phyloP scores from a whole-genome alignment of 2,888 invertebrate species.

The Pyrrhosoma nymphula region DNA sequence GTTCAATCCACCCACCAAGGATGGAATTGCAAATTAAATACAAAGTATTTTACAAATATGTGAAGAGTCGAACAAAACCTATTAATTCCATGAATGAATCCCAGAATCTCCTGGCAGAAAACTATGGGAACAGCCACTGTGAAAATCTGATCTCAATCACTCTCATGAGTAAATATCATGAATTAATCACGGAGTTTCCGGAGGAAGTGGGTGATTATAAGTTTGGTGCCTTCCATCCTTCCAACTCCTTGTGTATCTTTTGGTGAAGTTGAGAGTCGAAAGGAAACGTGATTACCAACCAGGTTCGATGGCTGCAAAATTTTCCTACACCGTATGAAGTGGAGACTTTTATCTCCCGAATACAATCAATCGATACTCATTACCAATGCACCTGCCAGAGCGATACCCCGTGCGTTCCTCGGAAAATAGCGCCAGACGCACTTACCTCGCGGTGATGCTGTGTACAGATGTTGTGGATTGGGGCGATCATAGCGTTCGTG shows the following conservation, averaged over 20 bases:
- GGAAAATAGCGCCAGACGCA: background rate
- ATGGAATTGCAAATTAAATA: too few relatives aligned
- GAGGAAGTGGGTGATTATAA: background rate
- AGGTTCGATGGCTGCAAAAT: background rate
- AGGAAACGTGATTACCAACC: background rate
- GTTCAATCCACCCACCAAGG: too few relatives aligned
- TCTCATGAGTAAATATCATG: background rate
- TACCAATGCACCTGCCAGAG: background rate
- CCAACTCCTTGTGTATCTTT: too few relatives aligned
- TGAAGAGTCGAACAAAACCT: too few relatives aligned
- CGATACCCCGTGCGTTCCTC: background rate
- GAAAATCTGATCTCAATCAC: too few relatives aligned
- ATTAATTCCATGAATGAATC: too few relatives aligned
- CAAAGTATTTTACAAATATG: too few relatives aligned
- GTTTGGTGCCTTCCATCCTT: background rate
- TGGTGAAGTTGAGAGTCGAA: background rate
- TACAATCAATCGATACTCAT: background rate
- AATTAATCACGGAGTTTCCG: background rate
- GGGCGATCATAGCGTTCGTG: background rate
- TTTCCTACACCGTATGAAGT: background rate
- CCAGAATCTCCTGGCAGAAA: too few relatives aligned
- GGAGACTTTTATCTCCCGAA: background rate
- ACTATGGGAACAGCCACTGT: too few relatives aligned
- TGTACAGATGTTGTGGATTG: background rate
- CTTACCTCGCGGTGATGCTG: background rate